Evolutionary conservation across 2,113 vertebrate genomes (phyloP).

Genomic region (Empidonax alnorum): DNA sequence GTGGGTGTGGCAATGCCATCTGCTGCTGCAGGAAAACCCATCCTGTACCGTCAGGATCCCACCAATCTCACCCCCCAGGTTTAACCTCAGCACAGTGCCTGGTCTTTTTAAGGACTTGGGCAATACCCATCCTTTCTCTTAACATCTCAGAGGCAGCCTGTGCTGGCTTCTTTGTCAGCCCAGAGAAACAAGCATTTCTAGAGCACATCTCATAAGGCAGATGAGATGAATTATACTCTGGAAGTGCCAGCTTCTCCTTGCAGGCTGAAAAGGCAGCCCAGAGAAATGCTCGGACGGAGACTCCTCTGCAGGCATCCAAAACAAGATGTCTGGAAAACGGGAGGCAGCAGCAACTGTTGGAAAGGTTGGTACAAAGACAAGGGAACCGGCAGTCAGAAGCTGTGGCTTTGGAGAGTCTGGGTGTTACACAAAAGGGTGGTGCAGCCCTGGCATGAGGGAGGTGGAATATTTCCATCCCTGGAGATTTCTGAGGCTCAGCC

Average conservation of each 20-base stretch:
- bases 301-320: not conserved
- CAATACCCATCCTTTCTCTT: not conserved
- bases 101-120: not conserved
- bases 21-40: not conserved
- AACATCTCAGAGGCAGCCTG: not conserved
- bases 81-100: not conserved
- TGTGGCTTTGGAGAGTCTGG: not conserved
- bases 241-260: not conserved
- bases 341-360: not conserved
- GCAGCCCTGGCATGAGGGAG: not conserved
- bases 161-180: not conserved
- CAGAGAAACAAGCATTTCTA: slow-evolving; percentile 12
- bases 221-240: not conserved
- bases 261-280: not conserved
- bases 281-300: not conserved
- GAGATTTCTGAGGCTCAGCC: not conserved
- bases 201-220: not conserved
- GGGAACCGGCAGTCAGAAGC: not conserved
- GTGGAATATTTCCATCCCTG: not conserved
- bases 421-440: not conserved
- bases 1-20: not conserved
- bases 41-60: not conserved
- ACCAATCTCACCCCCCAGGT: not conserved
- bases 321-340: not conserved
- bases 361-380: not conserved